Evolutionary conservation across 1,140 invertebrate genomes (phyloP).

Genomic region (Aricia agestis): DNA sequence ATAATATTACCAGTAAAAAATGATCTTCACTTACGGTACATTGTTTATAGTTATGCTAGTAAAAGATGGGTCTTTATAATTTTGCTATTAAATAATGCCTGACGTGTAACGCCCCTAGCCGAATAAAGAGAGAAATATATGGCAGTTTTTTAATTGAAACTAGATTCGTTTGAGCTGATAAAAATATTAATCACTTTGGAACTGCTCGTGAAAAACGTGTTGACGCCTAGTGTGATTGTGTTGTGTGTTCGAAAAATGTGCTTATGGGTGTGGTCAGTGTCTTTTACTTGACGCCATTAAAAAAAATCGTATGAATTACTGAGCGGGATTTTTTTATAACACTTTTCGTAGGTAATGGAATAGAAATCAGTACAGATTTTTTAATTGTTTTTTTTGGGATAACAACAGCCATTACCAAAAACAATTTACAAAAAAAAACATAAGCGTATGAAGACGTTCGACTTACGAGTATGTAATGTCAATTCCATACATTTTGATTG

Average conservation of each 20-base stretch:
- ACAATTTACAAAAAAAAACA: too few relatives aligned
- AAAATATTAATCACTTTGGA: constrained; percentile 58
- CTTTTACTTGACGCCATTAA: neutral
- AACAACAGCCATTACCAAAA: too few relatives aligned
- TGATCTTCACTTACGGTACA: constrained; percentile 37
- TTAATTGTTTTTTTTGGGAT: too few relatives aligned
- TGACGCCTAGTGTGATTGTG: constrained; percentile 20
- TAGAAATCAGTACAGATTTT: too few relatives aligned
- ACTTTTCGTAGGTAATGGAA: too few relatives aligned
- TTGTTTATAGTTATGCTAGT: constrained; percentile 29
- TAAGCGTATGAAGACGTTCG: too few relatives aligned
- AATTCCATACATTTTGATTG: too few relatives aligned
- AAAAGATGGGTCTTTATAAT: constrained; percentile 39
- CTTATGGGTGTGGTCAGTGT: neutral
- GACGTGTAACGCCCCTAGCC: constrained; percentile 60
- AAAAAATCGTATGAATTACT: neutral
- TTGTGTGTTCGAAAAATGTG: neutral
- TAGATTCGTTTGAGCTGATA: constrained; percentile 65
- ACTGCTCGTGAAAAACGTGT: constrained; percentile 9
- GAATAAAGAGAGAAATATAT: constrained; percentile 71
- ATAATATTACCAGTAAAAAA: constrained; percentile 49
- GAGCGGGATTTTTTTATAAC: neutral
- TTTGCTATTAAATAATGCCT: constrained; percentile 40
- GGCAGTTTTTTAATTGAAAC: constrained; percentile 74
- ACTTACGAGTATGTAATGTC: too few relatives aligned